Evolutionary conservation across 2,888 invertebrate genomes (phyloP).

Genomic region (Eristalis arbustorum): DNA sequence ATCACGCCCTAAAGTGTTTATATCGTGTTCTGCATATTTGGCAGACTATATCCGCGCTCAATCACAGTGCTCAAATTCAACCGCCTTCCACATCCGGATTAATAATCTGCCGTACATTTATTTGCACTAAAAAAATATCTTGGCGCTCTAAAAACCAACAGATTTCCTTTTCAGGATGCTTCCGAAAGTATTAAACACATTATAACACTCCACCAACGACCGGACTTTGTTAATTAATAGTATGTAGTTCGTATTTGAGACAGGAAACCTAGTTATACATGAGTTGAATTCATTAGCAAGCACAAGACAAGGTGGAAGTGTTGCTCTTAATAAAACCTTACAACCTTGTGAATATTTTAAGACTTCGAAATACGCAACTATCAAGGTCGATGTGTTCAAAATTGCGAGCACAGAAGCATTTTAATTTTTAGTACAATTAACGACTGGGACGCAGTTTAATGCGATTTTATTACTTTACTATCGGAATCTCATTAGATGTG

Average conservation of each 20-base stretch:
- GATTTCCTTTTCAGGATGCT: not conserved
- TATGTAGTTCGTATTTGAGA: not conserved
- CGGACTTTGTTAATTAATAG: too few species aligned
- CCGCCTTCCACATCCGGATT: too few species aligned
- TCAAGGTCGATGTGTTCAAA: constrained; percentile 15
- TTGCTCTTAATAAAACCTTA: not conserved
- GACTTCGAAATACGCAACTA: not conserved
- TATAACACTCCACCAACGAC: not conserved
- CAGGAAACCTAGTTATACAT: not conserved
- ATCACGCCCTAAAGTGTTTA: too few species aligned
- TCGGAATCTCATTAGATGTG: constrained; percentile 31
- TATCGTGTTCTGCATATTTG: too few species aligned
- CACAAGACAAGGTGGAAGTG: not conserved
- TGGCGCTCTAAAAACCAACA: too few species aligned
- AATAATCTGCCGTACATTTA: too few species aligned
- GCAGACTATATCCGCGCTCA: too few species aligned
- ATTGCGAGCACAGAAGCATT: constrained; percentile 6
- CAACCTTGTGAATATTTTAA: not conserved
- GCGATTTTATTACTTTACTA: constrained; percentile 11
- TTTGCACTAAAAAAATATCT: too few species aligned
- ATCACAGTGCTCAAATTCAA: too few species aligned
- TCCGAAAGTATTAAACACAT: not conserved
- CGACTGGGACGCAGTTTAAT: constrained; percentile 11
- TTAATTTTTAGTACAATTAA: constrained; percentile 1
- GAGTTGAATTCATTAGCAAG: not conserved